Evolutionary conservation across 2,113 vertebrate species (phyloP).

Genomic region (Lepus europaeus): DNA sequence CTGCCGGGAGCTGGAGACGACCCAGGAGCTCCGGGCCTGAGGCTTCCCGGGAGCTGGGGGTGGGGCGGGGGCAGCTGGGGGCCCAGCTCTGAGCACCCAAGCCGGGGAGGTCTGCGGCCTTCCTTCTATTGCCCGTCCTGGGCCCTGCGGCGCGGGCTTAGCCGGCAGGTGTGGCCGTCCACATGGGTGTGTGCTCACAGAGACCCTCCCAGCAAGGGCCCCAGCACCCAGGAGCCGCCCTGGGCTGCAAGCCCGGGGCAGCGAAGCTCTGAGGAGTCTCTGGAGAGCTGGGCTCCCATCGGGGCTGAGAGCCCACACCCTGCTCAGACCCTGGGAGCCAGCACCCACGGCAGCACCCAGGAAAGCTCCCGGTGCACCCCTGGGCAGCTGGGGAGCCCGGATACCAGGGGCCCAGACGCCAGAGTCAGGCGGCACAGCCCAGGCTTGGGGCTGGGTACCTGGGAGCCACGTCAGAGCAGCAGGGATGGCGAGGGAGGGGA

Average conservation of each 20-base stretch:
- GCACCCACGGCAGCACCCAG: background rate
- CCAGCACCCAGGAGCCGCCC: background rate
- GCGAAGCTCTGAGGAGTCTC: background rate
- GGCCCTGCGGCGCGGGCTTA: too few species aligned
- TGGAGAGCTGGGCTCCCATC: background rate
- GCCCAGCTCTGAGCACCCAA: too few species aligned
- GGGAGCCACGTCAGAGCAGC: background rate
- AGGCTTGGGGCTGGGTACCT: background rate
- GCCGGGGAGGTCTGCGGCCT: too few species aligned
- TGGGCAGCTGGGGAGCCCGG: background rate
- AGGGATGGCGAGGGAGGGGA: background rate
- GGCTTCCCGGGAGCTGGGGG: too few species aligned
- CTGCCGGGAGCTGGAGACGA: background rate
- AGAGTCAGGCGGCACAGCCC: background rate
- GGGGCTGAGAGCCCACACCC: background rate
- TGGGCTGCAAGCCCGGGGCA: background rate
- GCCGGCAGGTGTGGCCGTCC: too few species aligned
- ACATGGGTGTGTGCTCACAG: background rate
- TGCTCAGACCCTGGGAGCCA: accelerated
- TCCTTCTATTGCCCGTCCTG: too few species aligned
- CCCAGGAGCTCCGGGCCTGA: too few species aligned
- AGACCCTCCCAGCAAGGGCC: background rate
- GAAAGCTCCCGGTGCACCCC: too few species aligned
- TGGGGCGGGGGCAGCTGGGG: too few species aligned
- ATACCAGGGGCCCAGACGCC: accelerated